Percentiles rank a stretch among this genome's conserved stretches.
Conservation (phyloP, 2,797 vertebrate genomes). For the Morelia viridis region DNA sequence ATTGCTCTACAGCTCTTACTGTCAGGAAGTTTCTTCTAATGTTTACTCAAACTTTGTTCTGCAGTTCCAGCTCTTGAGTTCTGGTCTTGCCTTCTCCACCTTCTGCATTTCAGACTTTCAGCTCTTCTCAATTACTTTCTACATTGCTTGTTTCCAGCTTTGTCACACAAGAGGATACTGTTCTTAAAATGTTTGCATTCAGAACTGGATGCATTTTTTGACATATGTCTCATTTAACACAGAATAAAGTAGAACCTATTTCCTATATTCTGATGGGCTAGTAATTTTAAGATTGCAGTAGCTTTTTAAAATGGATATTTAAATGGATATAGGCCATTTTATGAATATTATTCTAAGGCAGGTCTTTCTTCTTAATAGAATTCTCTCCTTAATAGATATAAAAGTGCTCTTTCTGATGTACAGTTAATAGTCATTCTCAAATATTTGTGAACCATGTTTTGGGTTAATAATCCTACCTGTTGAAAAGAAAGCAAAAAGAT, state of each 20-base stretch:
- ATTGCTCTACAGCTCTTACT: neutral
- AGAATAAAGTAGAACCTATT: neutral
- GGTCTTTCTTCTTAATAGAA: neutral
- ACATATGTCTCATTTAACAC: neutral
- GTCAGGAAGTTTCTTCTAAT: too few species aligned
- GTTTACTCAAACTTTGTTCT: too few species aligned
- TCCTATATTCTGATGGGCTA: neutral
- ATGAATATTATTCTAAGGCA: neutral
- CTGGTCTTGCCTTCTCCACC: too few species aligned
- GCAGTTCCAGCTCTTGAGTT: too few species aligned
- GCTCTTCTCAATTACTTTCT: too few species aligned
- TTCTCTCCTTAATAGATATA: neutral
- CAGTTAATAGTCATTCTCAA: neutral
- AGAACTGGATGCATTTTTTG: neutral
- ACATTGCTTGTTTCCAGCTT: too few species aligned
- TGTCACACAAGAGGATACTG: too few species aligned
- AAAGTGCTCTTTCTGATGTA: neutral
- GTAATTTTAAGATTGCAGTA: neutral
- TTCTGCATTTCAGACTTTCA: too few species aligned
- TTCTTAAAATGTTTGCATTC: neutral
- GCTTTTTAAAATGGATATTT: neutral
- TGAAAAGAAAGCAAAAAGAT: neutral
- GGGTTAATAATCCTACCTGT: neutral
- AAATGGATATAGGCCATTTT: neutral
- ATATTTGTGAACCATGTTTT: neutral